phyloP scores from a whole-genome alignment of 1,140 invertebrate genomes.

The Sycophaga agraensis region DNA sequence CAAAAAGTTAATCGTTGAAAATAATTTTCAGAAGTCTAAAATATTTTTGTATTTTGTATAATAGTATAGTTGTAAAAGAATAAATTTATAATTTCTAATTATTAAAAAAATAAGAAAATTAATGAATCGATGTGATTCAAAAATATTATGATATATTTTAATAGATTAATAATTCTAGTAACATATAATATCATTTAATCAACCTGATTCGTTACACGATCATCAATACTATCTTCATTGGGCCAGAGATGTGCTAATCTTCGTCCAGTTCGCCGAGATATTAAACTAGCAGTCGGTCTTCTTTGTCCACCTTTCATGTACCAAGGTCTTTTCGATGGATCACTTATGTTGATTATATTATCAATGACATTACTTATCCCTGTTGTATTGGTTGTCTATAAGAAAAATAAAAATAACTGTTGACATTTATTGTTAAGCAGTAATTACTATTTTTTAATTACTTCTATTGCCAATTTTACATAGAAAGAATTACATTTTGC shows the following conservation, averaged over 20 bases:
- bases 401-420: too few relatives aligned
- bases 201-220: constrained; percentile 72
- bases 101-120: too few relatives aligned
- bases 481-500: not conserved
- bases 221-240: constrained; percentile 60
- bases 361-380: constrained; percentile 38
- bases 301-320: constrained; percentile 64
- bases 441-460: too few relatives aligned
- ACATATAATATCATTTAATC: too few relatives aligned
- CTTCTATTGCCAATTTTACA: too few relatives aligned
- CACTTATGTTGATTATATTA: constrained; percentile 34
- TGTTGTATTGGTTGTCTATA: constrained; percentile 43
- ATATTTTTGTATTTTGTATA: not conserved
- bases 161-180: too few relatives aligned
- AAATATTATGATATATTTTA: too few relatives aligned
- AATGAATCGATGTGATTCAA: too few relatives aligned
- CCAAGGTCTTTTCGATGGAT: constrained; percentile 59
- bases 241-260: constrained; percentile 62
- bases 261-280: constrained; percentile 51
- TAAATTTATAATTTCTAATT: not conserved
- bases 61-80: not conserved
- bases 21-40: not conserved
- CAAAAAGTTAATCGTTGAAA: not conserved
- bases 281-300: constrained; percentile 54
- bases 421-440: too few relatives aligned